A percentile compares a stretch with the other conserved stretches of the same genome.
Evolutionary conservation across 2,113 vertebrate genomes (phyloP).

Genomic region (Mormyrus iriodes): DNA sequence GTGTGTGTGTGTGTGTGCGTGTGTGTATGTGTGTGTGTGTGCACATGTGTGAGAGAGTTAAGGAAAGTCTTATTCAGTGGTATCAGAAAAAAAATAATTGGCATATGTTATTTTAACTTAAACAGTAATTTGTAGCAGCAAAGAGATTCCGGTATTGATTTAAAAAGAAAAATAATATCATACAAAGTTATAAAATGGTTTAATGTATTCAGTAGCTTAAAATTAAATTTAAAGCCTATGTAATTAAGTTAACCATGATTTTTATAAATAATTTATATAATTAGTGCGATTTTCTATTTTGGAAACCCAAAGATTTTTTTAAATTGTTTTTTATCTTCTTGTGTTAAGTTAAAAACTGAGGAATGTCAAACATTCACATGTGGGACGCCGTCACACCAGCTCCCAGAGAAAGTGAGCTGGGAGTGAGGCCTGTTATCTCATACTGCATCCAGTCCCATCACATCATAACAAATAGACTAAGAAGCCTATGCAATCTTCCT

Average conservation of each 20-base stretch:
- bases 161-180: conserved; percentile 57
- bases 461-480: neutral
- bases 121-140: conserved; percentile 64
- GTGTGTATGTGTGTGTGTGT: neutral
- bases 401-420: conserved; percentile 48
- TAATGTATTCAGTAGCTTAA: conserved; percentile 71
- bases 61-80: neutral
- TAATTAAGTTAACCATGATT: conserved; percentile 58
- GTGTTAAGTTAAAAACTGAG: conserved; percentile 7
- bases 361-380: conserved; percentile 34
- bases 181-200: conserved; percentile 74
- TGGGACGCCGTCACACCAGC: conserved; percentile 34
- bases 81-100: neutral
- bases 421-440: neutral
- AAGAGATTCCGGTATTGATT: conserved; percentile 46
- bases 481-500: neutral
- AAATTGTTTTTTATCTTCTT: conserved; percentile 24
- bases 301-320: conserved; percentile 49
- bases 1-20: conserved; percentile 6
- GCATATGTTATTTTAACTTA: conserved; percentile 62
- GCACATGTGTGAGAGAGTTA: neutral
- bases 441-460: neutral
- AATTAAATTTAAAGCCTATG: conserved; percentile 69
- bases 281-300: conserved; percentile 45
- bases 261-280: conserved; percentile 62